phyloP scores from a whole-genome alignment of 2,797 vertebrate genomes.

The Peromyscus eremicus region DNA sequence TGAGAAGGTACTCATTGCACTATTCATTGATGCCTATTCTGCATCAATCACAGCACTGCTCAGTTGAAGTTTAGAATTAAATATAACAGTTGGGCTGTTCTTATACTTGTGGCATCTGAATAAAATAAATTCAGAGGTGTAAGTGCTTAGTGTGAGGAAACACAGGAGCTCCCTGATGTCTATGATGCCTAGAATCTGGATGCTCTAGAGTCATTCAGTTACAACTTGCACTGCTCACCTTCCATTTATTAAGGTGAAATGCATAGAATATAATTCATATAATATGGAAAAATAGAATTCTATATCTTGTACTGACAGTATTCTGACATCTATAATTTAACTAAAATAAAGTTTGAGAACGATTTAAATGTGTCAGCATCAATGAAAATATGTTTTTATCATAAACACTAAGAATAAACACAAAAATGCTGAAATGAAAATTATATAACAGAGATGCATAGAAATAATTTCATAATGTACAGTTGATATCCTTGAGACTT shows the following conservation, averaged over 20 bases:
- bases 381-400: slow-evolving; percentile 13
- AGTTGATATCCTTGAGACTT: not conserved
- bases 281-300: not conserved
- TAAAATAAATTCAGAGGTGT: not conserved
- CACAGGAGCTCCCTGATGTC: not conserved
- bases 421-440: slow-evolving; percentile 7
- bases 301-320: not conserved
- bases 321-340: not conserved
- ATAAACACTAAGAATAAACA: not conserved
- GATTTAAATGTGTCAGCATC: not conserved
- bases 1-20: not conserved
- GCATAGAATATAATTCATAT: not conserved
- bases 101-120: not conserved
- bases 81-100: not conserved
- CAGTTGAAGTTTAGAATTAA: not conserved
- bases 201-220: not conserved
- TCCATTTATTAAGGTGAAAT: not conserved
- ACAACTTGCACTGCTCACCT: not conserved
- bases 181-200: not conserved
- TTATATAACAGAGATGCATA: not conserved
- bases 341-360: not conserved
- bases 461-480: not conserved
- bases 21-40: not conserved
- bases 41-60: not conserved
- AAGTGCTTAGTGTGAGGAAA: not conserved